Conservation (phyloP, 92 coral and sea anemone species). For the Palythoa heliodiscus region DNA sequence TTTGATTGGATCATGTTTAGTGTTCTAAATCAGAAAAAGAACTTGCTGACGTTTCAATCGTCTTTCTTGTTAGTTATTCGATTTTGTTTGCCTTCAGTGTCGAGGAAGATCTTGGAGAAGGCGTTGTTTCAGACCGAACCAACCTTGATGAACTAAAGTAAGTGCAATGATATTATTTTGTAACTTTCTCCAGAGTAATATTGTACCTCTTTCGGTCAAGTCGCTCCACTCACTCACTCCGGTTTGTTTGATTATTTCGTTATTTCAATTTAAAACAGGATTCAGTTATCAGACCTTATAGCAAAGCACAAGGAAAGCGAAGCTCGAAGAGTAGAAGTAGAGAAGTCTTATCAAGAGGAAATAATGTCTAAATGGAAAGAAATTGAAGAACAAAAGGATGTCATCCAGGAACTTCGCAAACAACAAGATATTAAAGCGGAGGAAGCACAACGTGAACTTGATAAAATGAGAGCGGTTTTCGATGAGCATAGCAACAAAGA, state of each 20-base stretch:
- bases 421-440: slow-evolving; percentile 68
- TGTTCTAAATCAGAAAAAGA: too few species aligned
- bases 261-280: slow-evolving; percentile 47
- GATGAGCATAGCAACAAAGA: slow-evolving; percentile 62
- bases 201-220: neutral
- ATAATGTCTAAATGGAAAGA: slow-evolving; percentile 80
- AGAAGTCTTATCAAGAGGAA: slow-evolving; percentile 74
- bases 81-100: slow-evolving; percentile 25
- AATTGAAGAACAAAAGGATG: slow-evolving; percentile 82
- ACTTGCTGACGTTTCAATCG: too few species aligned
- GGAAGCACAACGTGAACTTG: slow-evolving; percentile 69
- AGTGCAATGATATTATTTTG: neutral
- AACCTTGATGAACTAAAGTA: slow-evolving; percentile 44
- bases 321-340: slow-evolving; percentile 83
- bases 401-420: slow-evolving; percentile 70
- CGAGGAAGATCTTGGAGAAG: slow-evolving; percentile 51
- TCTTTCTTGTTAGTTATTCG: too few species aligned
- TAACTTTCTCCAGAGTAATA: neutral
- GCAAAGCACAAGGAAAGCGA: slow-evolving; percentile 93
- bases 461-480: slow-evolving; percentile 58
- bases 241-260: neutral
- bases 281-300: slow-evolving; percentile 77
- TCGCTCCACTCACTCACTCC: neutral
- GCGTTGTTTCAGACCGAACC: slow-evolving; percentile 26
- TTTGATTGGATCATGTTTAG: too few species aligned